Percentiles rank a stretch among this genome's conserved stretches.
Conservation (phyloP, 2,113 vertebrate species). For the Atractosteus spatula region DNA sequence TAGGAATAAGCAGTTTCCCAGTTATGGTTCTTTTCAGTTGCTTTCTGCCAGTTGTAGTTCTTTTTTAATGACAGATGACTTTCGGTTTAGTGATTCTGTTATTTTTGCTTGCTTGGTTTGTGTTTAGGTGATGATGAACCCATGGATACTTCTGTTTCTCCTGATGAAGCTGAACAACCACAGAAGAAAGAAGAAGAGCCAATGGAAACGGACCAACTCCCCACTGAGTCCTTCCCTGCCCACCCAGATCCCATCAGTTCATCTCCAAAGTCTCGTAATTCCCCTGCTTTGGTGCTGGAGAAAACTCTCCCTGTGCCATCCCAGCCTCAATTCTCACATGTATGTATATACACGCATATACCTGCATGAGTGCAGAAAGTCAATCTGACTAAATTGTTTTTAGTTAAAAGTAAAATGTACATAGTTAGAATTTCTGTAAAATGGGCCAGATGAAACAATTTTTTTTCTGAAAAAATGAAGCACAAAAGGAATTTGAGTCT, state of each 20-base stretch:
- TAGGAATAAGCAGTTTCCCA: neutral
- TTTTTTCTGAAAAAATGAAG: too few relatives aligned
- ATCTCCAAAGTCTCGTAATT: slow-evolving; percentile 75
- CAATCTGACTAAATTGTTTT: too few relatives aligned
- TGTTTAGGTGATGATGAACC: slow-evolving; percentile 56
- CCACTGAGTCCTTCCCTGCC: slow-evolving; percentile 20
- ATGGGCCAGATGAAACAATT: too few relatives aligned
- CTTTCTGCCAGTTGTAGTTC: too few relatives aligned
- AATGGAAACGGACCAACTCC: slow-evolving; percentile 45
- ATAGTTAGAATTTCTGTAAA: too few relatives aligned
- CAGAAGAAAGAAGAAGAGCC: slow-evolving; percentile 46
- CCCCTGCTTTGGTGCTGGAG: slow-evolving; percentile 64
- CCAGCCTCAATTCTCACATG: slow-evolving; percentile 91
- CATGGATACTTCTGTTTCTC: slow-evolving; percentile 64
- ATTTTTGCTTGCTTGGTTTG: slow-evolving; percentile 10
- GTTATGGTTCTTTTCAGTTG: neutral
- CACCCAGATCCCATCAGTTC: slow-evolving; percentile 65
- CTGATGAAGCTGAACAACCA: slow-evolving; percentile 37
- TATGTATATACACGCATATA: slow-evolving; percentile 47
- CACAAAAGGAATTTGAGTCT: too few relatives aligned
- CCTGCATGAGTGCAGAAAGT: too few relatives aligned
- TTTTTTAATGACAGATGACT: neutral
- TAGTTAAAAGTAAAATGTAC: too few relatives aligned
- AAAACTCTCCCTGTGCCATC: slow-evolving; percentile 72
- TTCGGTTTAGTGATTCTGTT: neutral